Evolutionary conservation across 1,140 invertebrate genomes (phyloP).

Genomic region (Oppia nitens): DNA sequence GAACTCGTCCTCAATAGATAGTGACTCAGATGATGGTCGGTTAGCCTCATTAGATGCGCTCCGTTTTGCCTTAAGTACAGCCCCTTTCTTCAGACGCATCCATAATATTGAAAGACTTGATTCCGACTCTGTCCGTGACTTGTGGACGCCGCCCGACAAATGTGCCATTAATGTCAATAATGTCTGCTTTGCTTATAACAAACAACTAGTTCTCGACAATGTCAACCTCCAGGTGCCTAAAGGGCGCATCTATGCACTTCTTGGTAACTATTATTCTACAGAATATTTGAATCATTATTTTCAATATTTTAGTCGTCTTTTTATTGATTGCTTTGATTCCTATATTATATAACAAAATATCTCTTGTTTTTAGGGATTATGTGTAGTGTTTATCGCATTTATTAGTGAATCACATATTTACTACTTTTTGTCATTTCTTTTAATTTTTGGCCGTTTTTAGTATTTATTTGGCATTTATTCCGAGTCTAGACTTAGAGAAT

Average conservation of each 20-base stretch:
- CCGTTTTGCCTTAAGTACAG: constrained; percentile 5
- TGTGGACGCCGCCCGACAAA: not conserved
- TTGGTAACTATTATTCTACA: too few relatives aligned
- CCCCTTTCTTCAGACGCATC: not conserved
- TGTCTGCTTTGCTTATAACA: not conserved
- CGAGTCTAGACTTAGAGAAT: too few relatives aligned
- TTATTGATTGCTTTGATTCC: not conserved
- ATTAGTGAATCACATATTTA: too few relatives aligned
- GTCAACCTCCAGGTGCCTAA: constrained; percentile 18
- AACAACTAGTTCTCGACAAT: constrained; percentile 11
- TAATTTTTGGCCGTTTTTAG: too few relatives aligned
- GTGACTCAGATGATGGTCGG: constrained; percentile 7
- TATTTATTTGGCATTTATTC: too few relatives aligned
- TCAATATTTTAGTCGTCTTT: not conserved
- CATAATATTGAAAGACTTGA: not conserved
- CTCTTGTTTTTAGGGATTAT: too few relatives aligned
- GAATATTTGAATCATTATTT: too few relatives aligned
- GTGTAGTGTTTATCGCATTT: too few relatives aligned
- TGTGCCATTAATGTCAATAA: constrained; percentile 4
- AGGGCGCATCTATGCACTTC: constrained; percentile 17
- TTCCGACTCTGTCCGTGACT: not conserved
- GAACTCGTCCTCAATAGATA: too few relatives aligned
- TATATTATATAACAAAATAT: too few relatives aligned
- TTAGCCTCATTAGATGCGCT: constrained; percentile 12
- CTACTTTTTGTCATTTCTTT: too few relatives aligned